Percentiles rank a stretch among this genome's conserved stretches.
These are phyloP conservation scores for Coregonus clupeaformis DNA, from an alignment of 2,113 vertebrate genomes.

Conservation along the genomic window DNA sequence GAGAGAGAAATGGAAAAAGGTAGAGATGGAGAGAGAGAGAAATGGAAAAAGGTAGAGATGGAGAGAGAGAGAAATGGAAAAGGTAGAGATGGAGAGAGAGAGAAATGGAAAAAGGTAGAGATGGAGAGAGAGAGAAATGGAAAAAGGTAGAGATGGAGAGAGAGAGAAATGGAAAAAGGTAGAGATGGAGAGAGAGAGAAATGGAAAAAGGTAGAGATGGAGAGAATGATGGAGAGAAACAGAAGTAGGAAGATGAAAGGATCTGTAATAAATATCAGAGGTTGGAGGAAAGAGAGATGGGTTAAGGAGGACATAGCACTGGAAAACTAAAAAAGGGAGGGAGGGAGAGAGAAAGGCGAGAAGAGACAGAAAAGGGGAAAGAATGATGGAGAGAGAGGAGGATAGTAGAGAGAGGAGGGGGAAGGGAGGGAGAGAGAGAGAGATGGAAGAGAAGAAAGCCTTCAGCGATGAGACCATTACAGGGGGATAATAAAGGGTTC, in stretches of 20 bases:
- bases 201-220: no score
- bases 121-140: no score
- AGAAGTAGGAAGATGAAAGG: constrained; percentile 4
- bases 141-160: no score
- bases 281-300: constrained; percentile 21
- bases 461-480: constrained; percentile 72
- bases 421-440: background rate
- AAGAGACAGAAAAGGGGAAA: background rate
- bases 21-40: no score
- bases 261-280: constrained; percentile 38
- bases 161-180: no score
- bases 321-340: background rate
- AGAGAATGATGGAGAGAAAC: constrained; percentile 23
- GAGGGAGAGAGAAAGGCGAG: no score
- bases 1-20: no score
- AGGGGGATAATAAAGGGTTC: constrained; percentile 64
- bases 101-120: no score
- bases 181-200: no score
- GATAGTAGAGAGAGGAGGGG: constrained; percentile 24
- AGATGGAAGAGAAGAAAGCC: constrained; percentile 40
- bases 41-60: no score
- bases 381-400: constrained; percentile 40
- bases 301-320: background rate
- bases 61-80: no score
- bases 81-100: no score